These are phyloP conservation scores for Drosophila hamatofila DNA, from an alignment of 2,888 invertebrate genomes.

Conservation along the genomic window DNA sequence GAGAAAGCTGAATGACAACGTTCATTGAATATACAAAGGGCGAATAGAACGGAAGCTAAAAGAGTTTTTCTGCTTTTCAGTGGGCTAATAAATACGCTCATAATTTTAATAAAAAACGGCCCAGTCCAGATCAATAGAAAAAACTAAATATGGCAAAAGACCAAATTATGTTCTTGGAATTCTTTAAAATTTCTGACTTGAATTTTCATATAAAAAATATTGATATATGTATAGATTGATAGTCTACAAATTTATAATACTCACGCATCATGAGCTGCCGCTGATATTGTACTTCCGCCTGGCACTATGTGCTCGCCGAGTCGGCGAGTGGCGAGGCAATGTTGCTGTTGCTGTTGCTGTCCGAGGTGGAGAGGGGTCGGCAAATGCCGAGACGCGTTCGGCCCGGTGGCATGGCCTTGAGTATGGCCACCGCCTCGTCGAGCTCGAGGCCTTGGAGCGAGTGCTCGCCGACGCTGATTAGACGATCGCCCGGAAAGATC, in stretches of 20 bases:
- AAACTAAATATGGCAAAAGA: background rate
- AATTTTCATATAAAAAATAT: too few species aligned
- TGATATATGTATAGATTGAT: too few species aligned
- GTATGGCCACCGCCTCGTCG: conserved; percentile 97
- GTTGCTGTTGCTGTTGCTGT: conserved; percentile 85
- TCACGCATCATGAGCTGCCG: conserved; percentile 69
- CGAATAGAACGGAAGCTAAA: too few species aligned
- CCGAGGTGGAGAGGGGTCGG: conserved; percentile 87
- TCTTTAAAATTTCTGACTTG: too few species aligned
- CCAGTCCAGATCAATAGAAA: too few species aligned
- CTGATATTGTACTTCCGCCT: conserved; percentile 10
- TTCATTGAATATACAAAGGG: background rate
- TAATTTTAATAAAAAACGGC: too few species aligned
- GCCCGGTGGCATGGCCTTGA: conserved; percentile 97
- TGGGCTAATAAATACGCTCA: too few species aligned
- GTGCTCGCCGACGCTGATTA: conserved; percentile 95
- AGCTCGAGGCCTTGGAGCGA: conserved; percentile 95
- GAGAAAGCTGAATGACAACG: too few species aligned
- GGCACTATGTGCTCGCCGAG: conserved; percentile 84
- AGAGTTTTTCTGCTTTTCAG: too few species aligned
- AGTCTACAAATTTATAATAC: conserved; percentile 63
- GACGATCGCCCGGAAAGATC: conserved; percentile 97
- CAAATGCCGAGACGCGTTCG: conserved; percentile 96
- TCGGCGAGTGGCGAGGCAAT: conserved; percentile 84
- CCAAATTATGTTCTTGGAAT: background rate